Conservation (phyloP, 2,113 vertebrate genomes). For the Zosterops hypoxanthus region DNA sequence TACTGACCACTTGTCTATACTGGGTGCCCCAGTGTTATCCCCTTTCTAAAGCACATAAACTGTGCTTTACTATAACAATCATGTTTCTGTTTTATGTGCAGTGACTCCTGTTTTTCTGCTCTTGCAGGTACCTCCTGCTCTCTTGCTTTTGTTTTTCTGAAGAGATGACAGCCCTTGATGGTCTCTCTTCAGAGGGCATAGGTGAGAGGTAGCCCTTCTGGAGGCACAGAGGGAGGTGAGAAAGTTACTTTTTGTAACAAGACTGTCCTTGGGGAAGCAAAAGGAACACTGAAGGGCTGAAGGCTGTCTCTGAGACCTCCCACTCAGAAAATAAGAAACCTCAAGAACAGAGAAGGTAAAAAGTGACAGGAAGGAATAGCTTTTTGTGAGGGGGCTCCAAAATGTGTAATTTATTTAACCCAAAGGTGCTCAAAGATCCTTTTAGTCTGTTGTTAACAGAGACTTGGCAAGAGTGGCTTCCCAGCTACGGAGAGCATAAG, state of each 20-base stretch:
- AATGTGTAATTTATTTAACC: not conserved
- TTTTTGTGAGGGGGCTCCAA: not conserved
- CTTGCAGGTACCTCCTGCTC: not conserved
- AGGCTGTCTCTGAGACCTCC: not conserved
- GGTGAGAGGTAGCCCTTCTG: not conserved
- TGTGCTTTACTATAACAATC: not conserved
- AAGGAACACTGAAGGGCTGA: not conserved
- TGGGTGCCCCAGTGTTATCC: not conserved
- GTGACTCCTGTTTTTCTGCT: not conserved
- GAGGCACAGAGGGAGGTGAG: not conserved
- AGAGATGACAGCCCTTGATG: not conserved
- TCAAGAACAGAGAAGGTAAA: not conserved
- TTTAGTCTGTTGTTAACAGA: not conserved
- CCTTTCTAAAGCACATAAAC: not conserved
- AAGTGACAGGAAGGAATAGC: not conserved
- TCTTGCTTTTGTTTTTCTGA: not conserved
- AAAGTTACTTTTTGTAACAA: not conserved
- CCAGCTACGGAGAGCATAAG: fast-evolving
- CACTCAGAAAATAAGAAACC: not conserved
- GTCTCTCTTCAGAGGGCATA: not conserved
- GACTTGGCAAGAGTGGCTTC: not conserved
- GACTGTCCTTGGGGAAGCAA: not conserved
- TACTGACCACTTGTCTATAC: not conserved
- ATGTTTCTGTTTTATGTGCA: not conserved
- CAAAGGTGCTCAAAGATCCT: not conserved